Evolutionary conservation across 1,140 invertebrate genomes (phyloP).

Genomic region (Ostrea edulis): DNA sequence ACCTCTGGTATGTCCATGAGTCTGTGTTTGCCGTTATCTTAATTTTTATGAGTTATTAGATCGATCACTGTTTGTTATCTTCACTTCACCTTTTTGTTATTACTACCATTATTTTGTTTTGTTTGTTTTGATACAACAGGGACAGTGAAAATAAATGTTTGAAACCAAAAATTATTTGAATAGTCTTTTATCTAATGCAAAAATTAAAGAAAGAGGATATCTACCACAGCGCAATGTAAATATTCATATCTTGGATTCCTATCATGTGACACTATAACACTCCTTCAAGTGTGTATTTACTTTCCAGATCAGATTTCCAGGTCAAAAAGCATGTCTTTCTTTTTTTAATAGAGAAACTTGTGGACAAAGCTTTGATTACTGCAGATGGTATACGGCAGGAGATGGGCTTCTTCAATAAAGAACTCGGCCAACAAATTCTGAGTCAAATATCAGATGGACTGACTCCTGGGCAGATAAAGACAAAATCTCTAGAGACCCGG

Average conservation of each 20-base stretch:
- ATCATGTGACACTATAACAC: not conserved
- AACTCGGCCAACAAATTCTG: not conserved
- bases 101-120: too few relatives aligned
- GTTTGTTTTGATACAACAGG: too few relatives aligned
- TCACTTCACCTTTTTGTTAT: too few relatives aligned
- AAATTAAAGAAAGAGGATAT: too few relatives aligned
- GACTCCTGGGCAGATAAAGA: not conserved
- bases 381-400: not conserved
- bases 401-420: not conserved
- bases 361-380: not conserved
- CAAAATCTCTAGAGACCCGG: not conserved
- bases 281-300: not conserved
- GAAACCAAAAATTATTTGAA: too few relatives aligned
- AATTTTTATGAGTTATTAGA: too few relatives aligned
- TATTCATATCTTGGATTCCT: not conserved
- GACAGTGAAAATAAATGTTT: too few relatives aligned
- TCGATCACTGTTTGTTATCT: too few relatives aligned
- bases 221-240: too few relatives aligned
- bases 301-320: not conserved
- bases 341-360: not conserved
- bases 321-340: not conserved
- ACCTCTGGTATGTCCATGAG: too few relatives aligned
- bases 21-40: too few relatives aligned
- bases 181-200: too few relatives aligned
- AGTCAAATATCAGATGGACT: not conserved